Evolutionary conservation across 35 echinoderm and acorn worm genomes (phyloP).

Genomic region (Stichopus chloronotus): DNA sequence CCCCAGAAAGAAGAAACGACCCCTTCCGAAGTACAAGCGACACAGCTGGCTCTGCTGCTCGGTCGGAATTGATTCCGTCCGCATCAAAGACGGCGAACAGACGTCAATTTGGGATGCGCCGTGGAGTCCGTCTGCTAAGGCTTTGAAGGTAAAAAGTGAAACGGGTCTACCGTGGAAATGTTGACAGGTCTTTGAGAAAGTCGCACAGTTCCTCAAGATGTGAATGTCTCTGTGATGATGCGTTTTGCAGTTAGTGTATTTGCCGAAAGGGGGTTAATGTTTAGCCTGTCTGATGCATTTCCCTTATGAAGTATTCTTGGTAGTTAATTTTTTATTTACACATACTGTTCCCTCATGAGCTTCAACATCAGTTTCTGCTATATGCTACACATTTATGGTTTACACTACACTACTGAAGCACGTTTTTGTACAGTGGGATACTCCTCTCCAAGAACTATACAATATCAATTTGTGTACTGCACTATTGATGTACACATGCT

Average conservation of each 20-base stretch:
- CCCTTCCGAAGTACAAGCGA: constrained; percentile 60
- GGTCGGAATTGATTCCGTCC: constrained; percentile 70
- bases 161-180: not conserved
- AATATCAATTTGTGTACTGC: too few species aligned
- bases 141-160: constrained; percentile 8
- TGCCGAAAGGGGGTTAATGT: not conserved
- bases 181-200: not conserved
- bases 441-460: too few species aligned
- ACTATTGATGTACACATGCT: too few species aligned
- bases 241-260: not conserved
- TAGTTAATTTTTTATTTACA: not conserved
- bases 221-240: not conserved
- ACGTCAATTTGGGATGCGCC: constrained; percentile 50
- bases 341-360: too few species aligned
- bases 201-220: not conserved
- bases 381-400: too few species aligned
- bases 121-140: constrained; percentile 41
- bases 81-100: constrained; percentile 64
- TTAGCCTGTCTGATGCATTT: too few species aligned
- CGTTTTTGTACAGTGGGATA: too few species aligned
- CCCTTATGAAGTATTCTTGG: not conserved
- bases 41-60: constrained; percentile 76
- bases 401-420: too few species aligned
- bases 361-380: too few species aligned
- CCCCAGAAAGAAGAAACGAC: constrained; percentile 13